These are phyloP conservation scores for Eristalinus aeneus DNA, from an alignment of 2,888 invertebrate species.

Conservation along the genomic window DNA sequence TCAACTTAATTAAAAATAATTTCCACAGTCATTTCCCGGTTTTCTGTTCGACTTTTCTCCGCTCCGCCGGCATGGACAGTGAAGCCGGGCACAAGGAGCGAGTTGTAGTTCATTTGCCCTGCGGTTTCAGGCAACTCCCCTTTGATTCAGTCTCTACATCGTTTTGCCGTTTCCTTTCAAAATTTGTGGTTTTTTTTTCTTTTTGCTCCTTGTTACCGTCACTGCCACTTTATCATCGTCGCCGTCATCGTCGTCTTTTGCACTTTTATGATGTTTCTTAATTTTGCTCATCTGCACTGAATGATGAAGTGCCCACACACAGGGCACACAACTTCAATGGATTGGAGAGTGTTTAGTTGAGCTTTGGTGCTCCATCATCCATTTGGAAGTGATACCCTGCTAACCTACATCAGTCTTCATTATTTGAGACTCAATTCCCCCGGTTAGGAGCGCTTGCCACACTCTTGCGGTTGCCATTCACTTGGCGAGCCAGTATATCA, in stretches of 20 bases:
- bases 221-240: not conserved
- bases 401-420: constrained; percentile 63
- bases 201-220: constrained; percentile 27
- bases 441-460: not conserved
- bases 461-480: constrained; percentile 52
- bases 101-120: constrained; percentile 40
- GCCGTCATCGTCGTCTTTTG: constrained; percentile 6
- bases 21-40: constrained; percentile 47
- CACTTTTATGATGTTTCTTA: constrained; percentile 62
- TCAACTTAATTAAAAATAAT: constrained; percentile 72
- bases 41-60: constrained; percentile 26
- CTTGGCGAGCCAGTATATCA: constrained; percentile 36
- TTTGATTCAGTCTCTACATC: not conserved
- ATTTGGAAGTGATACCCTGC: constrained; percentile 61
- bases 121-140: constrained; percentile 24
- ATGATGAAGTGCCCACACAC: not conserved
- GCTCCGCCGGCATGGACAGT: not conserved
- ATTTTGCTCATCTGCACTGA: constrained; percentile 53
- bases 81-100: not conserved
- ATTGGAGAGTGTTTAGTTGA: constrained; percentile 54
- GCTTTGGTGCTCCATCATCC: constrained; percentile 10
- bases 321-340: constrained; percentile 30
- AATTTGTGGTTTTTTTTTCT: constrained; percentile 5
- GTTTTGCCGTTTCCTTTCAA: not conserved
- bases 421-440: constrained; percentile 25